These are phyloP conservation scores for Drosophila kikkawai DNA, from an alignment of 1,140 invertebrate genomes.

Conservation along the genomic window DNA sequence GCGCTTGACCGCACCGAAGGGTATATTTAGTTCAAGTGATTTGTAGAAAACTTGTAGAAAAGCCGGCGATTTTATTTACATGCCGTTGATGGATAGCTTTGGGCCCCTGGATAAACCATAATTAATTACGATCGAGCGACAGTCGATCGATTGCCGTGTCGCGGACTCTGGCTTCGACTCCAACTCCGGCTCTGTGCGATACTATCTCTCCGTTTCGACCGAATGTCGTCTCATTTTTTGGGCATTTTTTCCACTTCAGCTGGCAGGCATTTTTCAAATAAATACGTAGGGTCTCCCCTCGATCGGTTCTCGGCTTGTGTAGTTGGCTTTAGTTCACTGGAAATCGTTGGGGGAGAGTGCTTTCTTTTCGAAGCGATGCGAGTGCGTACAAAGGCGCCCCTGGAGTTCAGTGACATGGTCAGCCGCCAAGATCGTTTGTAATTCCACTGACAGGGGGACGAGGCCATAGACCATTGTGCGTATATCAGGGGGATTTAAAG, in stretches of 20 bases:
- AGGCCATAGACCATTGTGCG: slow-evolving; percentile 27
- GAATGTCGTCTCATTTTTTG: slow-evolving; percentile 16
- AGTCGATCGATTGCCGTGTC: slow-evolving; percentile 40
- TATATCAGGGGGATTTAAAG: not conserved
- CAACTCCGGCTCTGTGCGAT: not conserved
- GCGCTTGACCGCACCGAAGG: slow-evolving; percentile 50
- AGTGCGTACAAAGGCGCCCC: slow-evolving; percentile 39
- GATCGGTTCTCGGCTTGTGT: slow-evolving; percentile 34
- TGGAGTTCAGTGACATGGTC: slow-evolving; percentile 53
- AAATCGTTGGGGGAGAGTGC: slow-evolving; percentile 38
- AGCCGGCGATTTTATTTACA: slow-evolving; percentile 49
- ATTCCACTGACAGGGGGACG: slow-evolving; percentile 19
- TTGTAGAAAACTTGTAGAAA: slow-evolving; percentile 27
- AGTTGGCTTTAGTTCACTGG: slow-evolving; percentile 36
- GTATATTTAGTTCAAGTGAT: slow-evolving; percentile 56
- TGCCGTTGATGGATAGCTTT: slow-evolving; percentile 47
- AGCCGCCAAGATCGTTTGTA: slow-evolving; percentile 37
- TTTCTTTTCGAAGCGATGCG: slow-evolving; percentile 42
- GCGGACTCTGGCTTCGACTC: slow-evolving; percentile 11
- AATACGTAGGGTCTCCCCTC: slow-evolving; percentile 27
- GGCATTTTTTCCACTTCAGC: slow-evolving; percentile 17
- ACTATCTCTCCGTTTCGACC: slow-evolving; percentile 4
- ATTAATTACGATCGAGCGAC: slow-evolving; percentile 49
- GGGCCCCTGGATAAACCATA: slow-evolving; percentile 39
- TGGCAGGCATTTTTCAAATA: slow-evolving; percentile 44